Evolutionary conservation across 2,888 invertebrate species (phyloP), one percentile per base, ranked within the genome.

Genomic region (Eudemis profundana): DNA sequence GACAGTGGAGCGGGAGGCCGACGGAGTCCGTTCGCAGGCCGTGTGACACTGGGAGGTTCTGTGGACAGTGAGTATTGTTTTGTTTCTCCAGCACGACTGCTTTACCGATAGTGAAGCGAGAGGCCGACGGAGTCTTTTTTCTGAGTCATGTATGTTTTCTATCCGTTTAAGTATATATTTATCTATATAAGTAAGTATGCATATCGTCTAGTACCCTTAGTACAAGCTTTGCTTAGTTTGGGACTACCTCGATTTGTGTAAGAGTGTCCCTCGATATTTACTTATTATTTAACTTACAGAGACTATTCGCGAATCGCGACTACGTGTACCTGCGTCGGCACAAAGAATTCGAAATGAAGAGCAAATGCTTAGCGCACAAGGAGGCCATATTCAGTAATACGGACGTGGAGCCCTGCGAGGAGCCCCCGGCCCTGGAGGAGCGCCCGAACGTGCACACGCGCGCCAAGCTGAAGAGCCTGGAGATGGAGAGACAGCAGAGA

Each of bases 301-400:
- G 94, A 76, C 85, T 97, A 70, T 97, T 97, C 83, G 94, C 96
- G 4, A 97, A 97, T 81, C 94, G 97, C 67, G 97, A 97, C 82
- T 97, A 97, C 82, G 96, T 97, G 0, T 97, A 96, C 82, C 95
- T 96, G 68, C 93, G 97, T 0, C 93, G 96, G 0, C 95, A 94
- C 68, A 88, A 87, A 68, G 84, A 87, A 67, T 90, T 80, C 72
- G 74, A 82, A 0, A 72, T 79, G 0, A 49, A 63, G 0, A 69
- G 72, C 0, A 61, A 65, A 2, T 53, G 62, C 1, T 4, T 66
- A 0, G 59, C 70, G 3, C 74, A 73, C 33, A 77, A 75, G 15
- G 73, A 74, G 4, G 67, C 66, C 0, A 46, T 82, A 3, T 78
- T 78, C 62, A 66, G 61, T 3, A 61, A 67, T 17, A 53, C 15